Base-by-base conservation (phyloP, 2,888 invertebrate species). In the Spilarctia lutea region DNA sequence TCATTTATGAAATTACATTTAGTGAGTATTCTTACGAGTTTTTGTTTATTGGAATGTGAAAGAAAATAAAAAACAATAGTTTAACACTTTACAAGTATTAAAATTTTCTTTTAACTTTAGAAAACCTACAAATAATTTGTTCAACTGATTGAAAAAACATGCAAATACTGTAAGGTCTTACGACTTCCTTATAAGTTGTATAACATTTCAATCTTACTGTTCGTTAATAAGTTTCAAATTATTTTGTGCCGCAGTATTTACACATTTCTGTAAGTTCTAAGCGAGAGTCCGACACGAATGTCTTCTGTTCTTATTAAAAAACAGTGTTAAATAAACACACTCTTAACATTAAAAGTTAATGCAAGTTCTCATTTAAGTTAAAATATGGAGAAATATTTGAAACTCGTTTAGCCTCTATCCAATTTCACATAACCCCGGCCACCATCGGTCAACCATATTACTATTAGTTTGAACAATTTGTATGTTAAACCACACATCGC, bases 401-500 rank as follows among this genome's bases (percentile, higher is more conserved):
- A 73, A 85, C 81, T 77, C 83, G 83, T 86, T 87, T 83, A 77
- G 88, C 84, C 85, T 89, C 87, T 90, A 92, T 91, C 85, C 85
- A 80, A 90, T 92, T 91, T 90, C 92, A 88, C 87, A 85, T 84
- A 77, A 83, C 20, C 20, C 1, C 42, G 87, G 80, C 87, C 87
- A 88, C 90, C 87, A 87, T 90, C 86, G 83, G 79, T 90, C 88
- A 89, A 83, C 80, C 66, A 70, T 77, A 89, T 90, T 84, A 88
- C 85, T 86, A 89, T 90, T 87, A 88, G 81, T 89, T 87, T 83
- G 78, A 86, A 88, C 89, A 84, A 92, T 92, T 92, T 92, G 90
- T 93, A 92, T 92, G 92, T 78, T 90, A 90, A 84, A 83, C 72
- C 63, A 63, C 60, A 71, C n/a, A 76, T 75, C 72, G 81, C 78